phyloP scores from a whole-genome alignment of 2,888 invertebrate species.

The Agonum fuliginosum region DNA sequence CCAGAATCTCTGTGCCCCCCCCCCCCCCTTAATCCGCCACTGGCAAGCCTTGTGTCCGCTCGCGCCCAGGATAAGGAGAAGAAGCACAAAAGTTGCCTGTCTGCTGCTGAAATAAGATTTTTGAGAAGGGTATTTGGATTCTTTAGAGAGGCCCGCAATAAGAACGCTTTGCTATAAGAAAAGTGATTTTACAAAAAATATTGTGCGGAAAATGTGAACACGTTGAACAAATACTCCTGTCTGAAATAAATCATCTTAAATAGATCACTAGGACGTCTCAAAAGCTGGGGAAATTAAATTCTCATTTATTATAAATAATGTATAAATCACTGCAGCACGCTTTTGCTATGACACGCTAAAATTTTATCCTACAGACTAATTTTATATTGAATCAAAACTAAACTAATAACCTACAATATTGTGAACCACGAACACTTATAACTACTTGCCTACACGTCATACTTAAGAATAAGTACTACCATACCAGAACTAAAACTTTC shows the following conservation, averaged over 20 bases:
- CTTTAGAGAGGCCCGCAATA: background rate
- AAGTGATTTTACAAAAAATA: background rate
- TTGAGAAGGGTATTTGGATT: background rate
- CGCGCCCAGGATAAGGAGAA: background rate
- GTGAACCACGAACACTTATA: no score
- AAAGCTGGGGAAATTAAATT: background rate
- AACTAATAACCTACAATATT: no score
- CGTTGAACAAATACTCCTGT: background rate
- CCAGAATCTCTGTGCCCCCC: no score
- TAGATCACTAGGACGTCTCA: background rate
- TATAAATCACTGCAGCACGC: background rate
- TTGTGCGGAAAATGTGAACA: constrained; percentile 2
- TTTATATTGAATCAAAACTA: no score
- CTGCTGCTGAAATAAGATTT: constrained; percentile 2
- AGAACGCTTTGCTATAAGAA: background rate
- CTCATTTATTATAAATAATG: background rate
- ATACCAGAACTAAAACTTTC: no score
- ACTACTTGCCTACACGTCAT: no score
- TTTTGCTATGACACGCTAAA: background rate
- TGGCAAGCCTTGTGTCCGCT: background rate
- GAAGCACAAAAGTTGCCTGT: constrained; percentile 1
- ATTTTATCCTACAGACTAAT: no score
- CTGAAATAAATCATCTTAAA: background rate
- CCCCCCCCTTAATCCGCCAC: no score
- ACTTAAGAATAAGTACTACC: no score